Base-by-base conservation (phyloP, 2,797 vertebrate species). In the Nasua narica region DNA sequence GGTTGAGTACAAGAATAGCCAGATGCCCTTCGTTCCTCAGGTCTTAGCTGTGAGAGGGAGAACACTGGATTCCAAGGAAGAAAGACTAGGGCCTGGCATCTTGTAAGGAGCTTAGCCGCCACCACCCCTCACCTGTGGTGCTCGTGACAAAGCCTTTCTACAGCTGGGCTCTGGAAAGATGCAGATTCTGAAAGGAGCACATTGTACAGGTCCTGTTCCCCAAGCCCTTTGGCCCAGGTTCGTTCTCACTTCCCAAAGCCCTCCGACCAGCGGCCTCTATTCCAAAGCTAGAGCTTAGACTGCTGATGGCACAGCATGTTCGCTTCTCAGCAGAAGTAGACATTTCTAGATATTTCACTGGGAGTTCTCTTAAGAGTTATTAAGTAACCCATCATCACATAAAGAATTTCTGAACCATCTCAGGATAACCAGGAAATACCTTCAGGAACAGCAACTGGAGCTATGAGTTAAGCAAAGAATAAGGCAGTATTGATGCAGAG, bases 351-450 rank as follows among this genome's bases (percentile, higher is more conserved):
- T 79, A 32, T 37, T 72, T 90, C 29, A 65, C 23, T 52, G 3
- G 1, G 35, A 62, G n/a, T 84, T 90, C 50, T 54, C 86, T 50
- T 82, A 93, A 88, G 56, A 91, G 35, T 96, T 93, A 43, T 25
- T 54, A 86, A 90, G 10, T 81, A 43, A 43, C 5, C 25, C 40
- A 82, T 87, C 69, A 74, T 78, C 77, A 56, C 69, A 37, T 83
- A 77, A 92, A 91, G 85, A 82, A 92, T 54, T 77, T 54, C 60
- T 93, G 60, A 87, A 90, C 32, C 32, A 69, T 91, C 67, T 86
- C 65, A 82, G 35, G 32, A 56, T 89, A 67, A 70, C 54, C 54
- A 76, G 78, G 65, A 95, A 72, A 5, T 72, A 46, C 78, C 65
- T 60, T 96, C 48, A 43, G 27, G 43, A 21, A 1, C 69, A 32